Conservation (phyloP, 2,888 invertebrate species). For the Eulithis prunata region DNA sequence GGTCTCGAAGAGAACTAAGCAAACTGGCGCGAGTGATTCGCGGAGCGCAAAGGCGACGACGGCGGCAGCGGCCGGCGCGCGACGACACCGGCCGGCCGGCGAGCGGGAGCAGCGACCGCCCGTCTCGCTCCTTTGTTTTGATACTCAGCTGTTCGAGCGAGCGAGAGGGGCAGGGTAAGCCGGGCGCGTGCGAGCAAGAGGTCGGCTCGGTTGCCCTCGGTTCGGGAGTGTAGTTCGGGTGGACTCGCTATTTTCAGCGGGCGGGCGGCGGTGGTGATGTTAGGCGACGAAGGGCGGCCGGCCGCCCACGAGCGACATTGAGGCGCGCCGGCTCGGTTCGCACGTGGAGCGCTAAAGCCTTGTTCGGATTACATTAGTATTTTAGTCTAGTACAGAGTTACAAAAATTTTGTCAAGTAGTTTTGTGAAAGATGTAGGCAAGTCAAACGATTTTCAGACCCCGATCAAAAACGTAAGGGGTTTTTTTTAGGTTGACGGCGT, state of each 20-base stretch:
- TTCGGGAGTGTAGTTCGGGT: conserved; percentile 55
- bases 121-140: conserved; percentile 84
- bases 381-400: no score
- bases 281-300: conserved; percentile 60
- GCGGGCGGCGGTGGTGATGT: conserved; percentile 50
- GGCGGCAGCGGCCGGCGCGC: conserved; percentile 53
- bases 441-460: no score
- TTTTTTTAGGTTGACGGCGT: no score
- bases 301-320: conserved; percentile 81
- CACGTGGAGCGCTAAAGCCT: conserved; percentile 63
- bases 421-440: no score
- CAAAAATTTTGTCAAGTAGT: no score
- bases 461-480: no score
- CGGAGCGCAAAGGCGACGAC: conserved; percentile 37
- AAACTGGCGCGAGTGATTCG: conserved; percentile 52
- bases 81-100: conserved; percentile 82
- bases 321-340: conserved; percentile 77
- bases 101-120: conserved; percentile 80
- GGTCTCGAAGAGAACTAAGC: conserved; percentile 79
- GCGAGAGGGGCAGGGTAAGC: conserved; percentile 54
- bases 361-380: no score
- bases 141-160: conserved; percentile 82
- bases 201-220: conserved; percentile 62
- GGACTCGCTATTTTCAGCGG: conserved; percentile 69
- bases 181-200: conserved; percentile 61